Conservation (phyloP, 2,113 vertebrate genomes). For the Esox niger region DNA sequence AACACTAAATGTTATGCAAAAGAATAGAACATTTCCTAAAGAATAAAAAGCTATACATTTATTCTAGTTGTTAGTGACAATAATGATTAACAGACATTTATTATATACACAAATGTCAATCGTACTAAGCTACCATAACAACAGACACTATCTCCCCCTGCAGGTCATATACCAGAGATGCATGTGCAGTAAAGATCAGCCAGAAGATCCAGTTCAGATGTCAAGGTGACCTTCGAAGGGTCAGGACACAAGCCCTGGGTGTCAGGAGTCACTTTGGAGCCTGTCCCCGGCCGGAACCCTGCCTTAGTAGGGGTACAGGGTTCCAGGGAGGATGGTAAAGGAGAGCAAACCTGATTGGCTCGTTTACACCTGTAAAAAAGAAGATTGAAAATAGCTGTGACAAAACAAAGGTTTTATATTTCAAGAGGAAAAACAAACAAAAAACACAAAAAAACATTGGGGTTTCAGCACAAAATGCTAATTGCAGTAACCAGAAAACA, state of each 20-base stretch:
- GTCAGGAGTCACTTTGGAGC: constrained; percentile 14
- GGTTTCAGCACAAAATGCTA: no score
- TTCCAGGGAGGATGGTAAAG: not conserved
- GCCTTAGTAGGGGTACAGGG: not conserved
- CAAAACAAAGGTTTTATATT: no score
- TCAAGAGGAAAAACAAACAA: no score
- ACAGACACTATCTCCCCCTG: constrained; percentile 33
- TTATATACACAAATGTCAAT: no score
- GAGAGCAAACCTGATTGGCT: not conserved
- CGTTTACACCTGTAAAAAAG: not conserved
- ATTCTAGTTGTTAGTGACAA: no score
- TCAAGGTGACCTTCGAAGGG: constrained; percentile 80
- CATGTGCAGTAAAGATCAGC: constrained; percentile 87
- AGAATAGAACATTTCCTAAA: no score
- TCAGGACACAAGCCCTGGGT: constrained; percentile 71
- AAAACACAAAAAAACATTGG: no score
- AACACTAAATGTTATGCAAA: no score
- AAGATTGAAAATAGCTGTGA: not conserved
- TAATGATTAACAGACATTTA: no score
- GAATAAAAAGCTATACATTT: no score
- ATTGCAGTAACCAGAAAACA: no score
- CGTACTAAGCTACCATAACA: no score
- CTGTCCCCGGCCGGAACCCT: constrained; percentile 37
- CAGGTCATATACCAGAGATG: constrained; percentile 51
- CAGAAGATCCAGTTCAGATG: constrained; percentile 79